These are phyloP conservation scores for Lissocephala sabroskyi DNA, from an alignment of 2,888 invertebrate species.

Conservation along the genomic window DNA sequence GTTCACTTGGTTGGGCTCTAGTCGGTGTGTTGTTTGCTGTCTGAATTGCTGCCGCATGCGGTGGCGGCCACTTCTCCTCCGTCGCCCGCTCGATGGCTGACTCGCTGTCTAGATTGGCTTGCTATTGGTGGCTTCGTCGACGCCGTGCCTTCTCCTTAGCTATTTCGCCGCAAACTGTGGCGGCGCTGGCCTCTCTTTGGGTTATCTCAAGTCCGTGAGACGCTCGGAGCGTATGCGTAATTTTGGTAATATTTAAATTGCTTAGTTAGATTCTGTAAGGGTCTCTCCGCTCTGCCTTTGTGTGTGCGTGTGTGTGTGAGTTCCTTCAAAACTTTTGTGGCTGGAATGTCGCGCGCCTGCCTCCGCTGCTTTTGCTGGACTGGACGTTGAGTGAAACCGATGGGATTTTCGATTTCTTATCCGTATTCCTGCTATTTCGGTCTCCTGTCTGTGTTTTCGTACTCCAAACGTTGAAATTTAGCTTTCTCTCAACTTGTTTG, in stretches of 20 bases:
- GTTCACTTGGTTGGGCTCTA: not conserved
- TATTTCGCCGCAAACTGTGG: not conserved
- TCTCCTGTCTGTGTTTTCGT: slow-evolving; percentile 30
- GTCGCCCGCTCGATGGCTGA: too few species aligned
- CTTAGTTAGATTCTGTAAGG: too few species aligned
- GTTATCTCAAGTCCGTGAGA: not conserved
- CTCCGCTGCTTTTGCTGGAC: slow-evolving; percentile 6
- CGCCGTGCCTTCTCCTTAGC: too few species aligned
- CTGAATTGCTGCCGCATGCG: slow-evolving; percentile 2
- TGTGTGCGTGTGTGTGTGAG: slow-evolving; percentile 6
- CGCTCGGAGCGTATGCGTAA: not conserved
- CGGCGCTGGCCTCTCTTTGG: not conserved
- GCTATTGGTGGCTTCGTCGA: too few species aligned
- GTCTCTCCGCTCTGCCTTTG: not conserved
- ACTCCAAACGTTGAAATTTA: slow-evolving; percentile 69
- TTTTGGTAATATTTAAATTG: too few species aligned
- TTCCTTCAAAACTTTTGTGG: not conserved
- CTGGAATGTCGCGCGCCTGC: slow-evolving; percentile 12
- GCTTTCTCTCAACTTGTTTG: slow-evolving; percentile 57
- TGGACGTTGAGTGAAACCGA: too few species aligned
- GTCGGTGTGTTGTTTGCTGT: slow-evolving; percentile 1
- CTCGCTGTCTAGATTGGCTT: too few species aligned
- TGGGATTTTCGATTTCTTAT: too few species aligned
- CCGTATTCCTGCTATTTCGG: too few species aligned
- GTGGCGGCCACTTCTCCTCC: too few species aligned